These are phyloP conservation scores for Myotis findleyi DNA, from an alignment of 2,797 vertebrate genomes.

Conservation along the genomic window DNA sequence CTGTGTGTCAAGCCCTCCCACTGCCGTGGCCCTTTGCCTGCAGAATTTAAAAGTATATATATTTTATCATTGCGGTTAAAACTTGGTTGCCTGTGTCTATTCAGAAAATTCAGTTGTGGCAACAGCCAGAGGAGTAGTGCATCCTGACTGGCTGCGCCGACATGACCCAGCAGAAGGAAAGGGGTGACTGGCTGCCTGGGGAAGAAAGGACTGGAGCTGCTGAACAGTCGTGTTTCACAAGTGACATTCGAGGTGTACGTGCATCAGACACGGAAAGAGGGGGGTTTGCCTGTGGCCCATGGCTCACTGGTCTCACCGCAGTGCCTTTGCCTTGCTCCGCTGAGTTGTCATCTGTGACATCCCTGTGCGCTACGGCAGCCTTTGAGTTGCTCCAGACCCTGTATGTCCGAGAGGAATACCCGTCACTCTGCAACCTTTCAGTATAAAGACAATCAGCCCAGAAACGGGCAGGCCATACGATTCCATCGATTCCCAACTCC, in stretches of 20 bases:
- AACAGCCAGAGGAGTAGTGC: slow-evolving; percentile 60
- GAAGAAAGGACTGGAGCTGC: not conserved
- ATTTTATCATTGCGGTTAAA: slow-evolving; percentile 79
- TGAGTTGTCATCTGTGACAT: not conserved
- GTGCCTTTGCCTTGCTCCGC: not conserved
- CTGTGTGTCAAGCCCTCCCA: slow-evolving; percentile 83
- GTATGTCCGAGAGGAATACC: not conserved
- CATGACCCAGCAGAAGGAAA: not conserved
- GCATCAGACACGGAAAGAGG: not conserved
- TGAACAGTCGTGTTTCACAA: not conserved
- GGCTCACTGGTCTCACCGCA: not conserved
- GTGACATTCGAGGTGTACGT: not conserved
- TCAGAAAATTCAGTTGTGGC: slow-evolving; percentile 71
- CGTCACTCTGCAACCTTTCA: not conserved
- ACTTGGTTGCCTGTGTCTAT: slow-evolving; percentile 80
- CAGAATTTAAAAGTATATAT: slow-evolving; percentile 8
- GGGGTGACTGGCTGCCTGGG: not conserved
- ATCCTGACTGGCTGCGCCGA: not conserved
- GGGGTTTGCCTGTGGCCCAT: not conserved
- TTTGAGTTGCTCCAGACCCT: not conserved
- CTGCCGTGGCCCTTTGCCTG: slow-evolving; percentile 77
- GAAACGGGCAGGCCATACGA: not conserved
- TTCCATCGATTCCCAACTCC: not conserved
- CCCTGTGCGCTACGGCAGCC: not conserved
- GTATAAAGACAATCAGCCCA: slow-evolving; percentile 14